Evolutionary conservation across 1,140 invertebrate species (phyloP).

Genomic region (Asobara japonica): DNA sequence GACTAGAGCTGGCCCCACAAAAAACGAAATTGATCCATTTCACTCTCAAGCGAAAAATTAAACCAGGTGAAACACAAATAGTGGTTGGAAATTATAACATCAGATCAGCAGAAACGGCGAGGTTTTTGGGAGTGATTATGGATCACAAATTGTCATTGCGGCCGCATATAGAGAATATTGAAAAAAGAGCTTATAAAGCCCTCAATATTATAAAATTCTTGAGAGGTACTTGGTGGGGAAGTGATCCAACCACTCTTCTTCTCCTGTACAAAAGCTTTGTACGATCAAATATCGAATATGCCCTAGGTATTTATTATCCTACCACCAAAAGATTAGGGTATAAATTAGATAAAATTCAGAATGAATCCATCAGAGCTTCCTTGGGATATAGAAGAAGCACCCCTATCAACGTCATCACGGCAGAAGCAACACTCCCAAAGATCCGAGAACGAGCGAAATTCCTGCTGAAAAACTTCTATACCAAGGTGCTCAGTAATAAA

Average conservation of each 20-base stretch:
- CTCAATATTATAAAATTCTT: conserved; percentile 34
- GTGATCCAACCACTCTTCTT: conserved; percentile 17
- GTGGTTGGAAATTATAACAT: conserved; percentile 17
- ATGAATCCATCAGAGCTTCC: not conserved
- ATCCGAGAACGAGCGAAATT: not conserved
- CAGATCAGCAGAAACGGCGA: not conserved
- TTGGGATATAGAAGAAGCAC: not conserved
- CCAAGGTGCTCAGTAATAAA: not conserved
- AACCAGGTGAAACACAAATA: conserved; percentile 13
- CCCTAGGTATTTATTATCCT: not conserved
- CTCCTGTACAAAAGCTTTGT: conserved; percentile 26
- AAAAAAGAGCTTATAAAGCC: conserved; percentile 21
- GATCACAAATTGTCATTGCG: conserved; percentile 36
- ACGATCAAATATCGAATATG: conserved; percentile 25
- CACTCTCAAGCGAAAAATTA: not conserved
- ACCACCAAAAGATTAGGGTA: not conserved
- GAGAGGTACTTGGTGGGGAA: conserved; percentile 28
- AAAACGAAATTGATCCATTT: conserved; percentile 43
- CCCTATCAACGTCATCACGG: not conserved
- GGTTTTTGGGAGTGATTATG: conserved; percentile 40
- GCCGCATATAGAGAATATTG: conserved; percentile 30
- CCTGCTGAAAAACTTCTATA: not conserved
- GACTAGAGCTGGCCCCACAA: conserved; percentile 14
- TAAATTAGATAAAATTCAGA: not conserved
- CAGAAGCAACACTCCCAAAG: not conserved